phyloP scores from a whole-genome alignment of 1,140 invertebrate species.

The Drosophila bocqueti region DNA sequence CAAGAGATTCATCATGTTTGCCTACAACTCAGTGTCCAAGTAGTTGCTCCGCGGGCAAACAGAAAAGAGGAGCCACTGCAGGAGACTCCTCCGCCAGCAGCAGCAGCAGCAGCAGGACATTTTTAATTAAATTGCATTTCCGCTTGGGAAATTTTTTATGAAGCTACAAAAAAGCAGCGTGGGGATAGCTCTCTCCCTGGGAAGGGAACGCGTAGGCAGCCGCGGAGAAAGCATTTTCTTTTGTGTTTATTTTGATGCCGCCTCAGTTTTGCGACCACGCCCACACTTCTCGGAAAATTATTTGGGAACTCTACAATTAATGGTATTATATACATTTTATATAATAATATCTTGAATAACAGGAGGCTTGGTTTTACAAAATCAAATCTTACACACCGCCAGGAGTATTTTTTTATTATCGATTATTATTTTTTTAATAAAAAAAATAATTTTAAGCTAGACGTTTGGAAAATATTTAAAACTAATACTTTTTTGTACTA shows the following conservation, averaged over 20 bases:
- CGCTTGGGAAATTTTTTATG: constrained; percentile 83
- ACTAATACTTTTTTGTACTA: too few relatives aligned
- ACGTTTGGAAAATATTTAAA: too few relatives aligned
- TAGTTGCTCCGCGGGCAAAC: constrained; percentile 33
- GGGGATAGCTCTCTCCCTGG: constrained; percentile 1
- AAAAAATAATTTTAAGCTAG: too few relatives aligned
- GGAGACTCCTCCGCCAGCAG: constrained; percentile 54
- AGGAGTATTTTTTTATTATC: too few relatives aligned
- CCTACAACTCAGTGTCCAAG: constrained; percentile 69
- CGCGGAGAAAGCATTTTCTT: constrained; percentile 51
- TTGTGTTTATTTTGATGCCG: constrained; percentile 77
- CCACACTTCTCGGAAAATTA: background rate
- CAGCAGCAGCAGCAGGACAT: constrained; percentile 65
- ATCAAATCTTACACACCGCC: too few relatives aligned
- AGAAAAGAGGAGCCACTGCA: constrained; percentile 11
- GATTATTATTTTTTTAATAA: too few relatives aligned
- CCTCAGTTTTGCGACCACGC: constrained; percentile 44
- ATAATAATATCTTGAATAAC: too few relatives aligned
- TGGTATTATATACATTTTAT: too few relatives aligned
- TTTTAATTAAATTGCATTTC: constrained; percentile 84
- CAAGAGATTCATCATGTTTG: constrained; percentile 81
- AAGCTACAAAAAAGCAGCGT: constrained; percentile 69
- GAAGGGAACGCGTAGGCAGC: background rate
- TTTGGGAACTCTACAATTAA: too few relatives aligned
- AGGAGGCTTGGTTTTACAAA: too few relatives aligned